A percentile compares a stretch with the other conserved stretches of the same genome.
Evolutionary conservation across 2,113 vertebrate genomes (phyloP).

Genomic region (Carassius auratus): DNA sequence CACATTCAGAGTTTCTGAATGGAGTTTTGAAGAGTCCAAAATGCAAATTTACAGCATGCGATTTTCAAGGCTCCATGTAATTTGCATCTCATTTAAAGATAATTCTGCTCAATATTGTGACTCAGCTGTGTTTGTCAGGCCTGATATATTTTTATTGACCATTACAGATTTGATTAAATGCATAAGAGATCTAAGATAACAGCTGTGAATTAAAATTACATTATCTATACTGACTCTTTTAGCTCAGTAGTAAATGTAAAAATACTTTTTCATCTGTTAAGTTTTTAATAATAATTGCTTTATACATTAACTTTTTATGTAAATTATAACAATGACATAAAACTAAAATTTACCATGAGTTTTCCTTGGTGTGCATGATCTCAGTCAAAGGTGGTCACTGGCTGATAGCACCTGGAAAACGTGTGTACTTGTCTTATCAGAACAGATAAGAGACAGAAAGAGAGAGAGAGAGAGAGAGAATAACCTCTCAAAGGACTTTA

Average conservation of each 20-base stretch:
- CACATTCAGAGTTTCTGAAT: not conserved
- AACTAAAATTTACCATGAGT: slow-evolving; percentile 64
- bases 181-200: not conserved
- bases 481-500: not conserved
- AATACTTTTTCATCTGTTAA: not conserved
- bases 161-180: not conserved
- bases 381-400: not conserved
- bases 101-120: not conserved
- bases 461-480: not conserved
- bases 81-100: slow-evolving; percentile 14
- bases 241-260: not conserved
- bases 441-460: slow-evolving; percentile 41
- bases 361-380: slow-evolving; percentile 70
- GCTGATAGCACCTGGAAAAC: slow-evolving; percentile 3
- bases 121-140: not conserved
- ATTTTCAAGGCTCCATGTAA: not conserved
- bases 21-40: not conserved
- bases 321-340: not conserved
- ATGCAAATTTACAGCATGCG: not conserved
- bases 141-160: slow-evolving; percentile 16
- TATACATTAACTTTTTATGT: not conserved
- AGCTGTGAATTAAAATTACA: not conserved
- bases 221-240: not conserved
- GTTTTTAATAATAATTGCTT: not conserved
- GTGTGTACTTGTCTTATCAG: slow-evolving; percentile 10